Evolutionary conservation across 2,888 invertebrate genomes (phyloP), one percentile per base, ranked within the genome.

Genomic region (Himalopsyche japonica): DNA sequence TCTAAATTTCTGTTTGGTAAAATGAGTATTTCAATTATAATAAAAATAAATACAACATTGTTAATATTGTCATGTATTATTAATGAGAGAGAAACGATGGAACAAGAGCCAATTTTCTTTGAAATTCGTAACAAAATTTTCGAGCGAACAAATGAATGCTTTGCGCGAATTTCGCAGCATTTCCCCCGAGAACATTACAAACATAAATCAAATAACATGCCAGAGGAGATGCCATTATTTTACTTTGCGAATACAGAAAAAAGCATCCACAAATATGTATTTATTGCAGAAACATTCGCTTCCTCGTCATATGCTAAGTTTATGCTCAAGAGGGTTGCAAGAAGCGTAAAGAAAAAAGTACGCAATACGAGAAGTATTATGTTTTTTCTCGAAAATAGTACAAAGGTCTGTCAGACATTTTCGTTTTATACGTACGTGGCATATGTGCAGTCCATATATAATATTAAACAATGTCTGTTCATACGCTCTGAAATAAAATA

Each of bases 121-220:
- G 49, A 79, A 82, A 81, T 79, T 79, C 64, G 82, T 43, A 82
- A 70, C 79, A 79, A 49, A 82, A 43, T 70, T 82, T 64, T 48
- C 70, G 3, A 30, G 43, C 48, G 47, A 76, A 83, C 48, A 83
- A 78, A 83, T 82, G 79, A 80, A 70, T 81, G 80, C 82, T 80
- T 79, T 76, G 47, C 57, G 76, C 78, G 82, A 82, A 84, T 82
- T 84, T 83, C 82, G 27, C 49, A 37, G 80, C 80, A 86, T 84
- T 86, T 86, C 84, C 84, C 84, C 78, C 10, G 84, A 78, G 85
- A 82, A 70, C 82, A 82, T 81, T 84, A 81, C 83, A 48, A 32
- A 78, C 85, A 84, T 86, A 86, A 86, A 86, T 86, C 85, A 86
- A 86, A 86, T 79, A 84, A 82, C 84, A 81, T 79, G 84, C 80